Evolutionary conservation across 2,797 vertebrate species (phyloP), one percentile per base, ranked within the genome.

Genomic region (Tarsius wallacei): DNA sequence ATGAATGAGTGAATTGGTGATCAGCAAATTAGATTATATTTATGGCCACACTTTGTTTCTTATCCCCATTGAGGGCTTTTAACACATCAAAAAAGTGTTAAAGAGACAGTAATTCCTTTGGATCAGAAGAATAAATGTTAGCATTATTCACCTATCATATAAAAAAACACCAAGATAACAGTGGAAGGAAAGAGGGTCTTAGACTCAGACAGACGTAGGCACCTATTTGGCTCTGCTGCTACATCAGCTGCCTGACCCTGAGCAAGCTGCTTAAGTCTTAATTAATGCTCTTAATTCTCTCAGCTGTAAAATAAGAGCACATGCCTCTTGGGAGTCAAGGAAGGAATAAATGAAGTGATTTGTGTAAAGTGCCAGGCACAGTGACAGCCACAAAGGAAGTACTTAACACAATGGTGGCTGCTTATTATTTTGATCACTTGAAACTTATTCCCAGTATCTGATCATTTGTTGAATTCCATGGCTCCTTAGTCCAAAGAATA

Each of bases 291-390:
- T 95, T 47, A 59, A 7, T 87, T 87, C 51, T 90, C 51, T 96
- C 36, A 64, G 87, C 15, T 33, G 1, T 82, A 68, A 82, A 93
- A 51, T 84, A 93, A 95, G 33, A 93, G 63, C 74, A n/a, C 13
- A 28, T 63, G 68, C 42, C 14, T 96, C 85, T 36, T 4, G 2
- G 26, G 57, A 83, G 87, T 88, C 63, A 77, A 73, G 31, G 49
- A 82, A 87, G 77, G 71, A 94, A 71, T 51, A 86, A 93, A 93
- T 84, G 64, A 97, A 93, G 26, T 21, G 57, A 70, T 93, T 66
- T 94, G 42, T 68, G 1, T 87, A 33, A 94, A 90, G 33, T 31
- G 9, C 51, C 61, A 61, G 59, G 59, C 22, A 90, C 12, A 28
- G 49, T 77, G 73, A 82, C 78, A 78, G 31, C 47, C 6, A 17